These are phyloP conservation scores for Pollenia angustigena DNA, from an alignment of 2,888 invertebrate genomes.

Conservation along the genomic window DNA sequence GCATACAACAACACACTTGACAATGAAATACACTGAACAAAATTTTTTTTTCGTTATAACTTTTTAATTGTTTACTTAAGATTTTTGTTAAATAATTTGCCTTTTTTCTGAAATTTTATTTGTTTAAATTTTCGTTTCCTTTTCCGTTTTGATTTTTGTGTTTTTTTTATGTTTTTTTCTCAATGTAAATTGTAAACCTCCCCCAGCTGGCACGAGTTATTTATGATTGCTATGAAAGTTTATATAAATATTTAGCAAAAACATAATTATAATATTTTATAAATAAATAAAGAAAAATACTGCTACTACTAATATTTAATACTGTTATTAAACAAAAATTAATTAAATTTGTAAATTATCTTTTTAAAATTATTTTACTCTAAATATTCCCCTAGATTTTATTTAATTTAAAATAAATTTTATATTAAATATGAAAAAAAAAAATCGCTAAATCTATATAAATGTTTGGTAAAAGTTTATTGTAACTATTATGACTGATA, in stretches of 20 bases:
- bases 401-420: neutral
- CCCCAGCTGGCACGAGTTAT: conserved; percentile 85
- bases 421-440: neutral
- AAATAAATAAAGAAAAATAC: neutral
- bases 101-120: neutral
- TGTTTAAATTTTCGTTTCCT: conserved; percentile 10
- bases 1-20: conserved; percentile 19
- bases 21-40: conserved; percentile 57
- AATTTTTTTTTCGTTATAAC: conserved; percentile 9
- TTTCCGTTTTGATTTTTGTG: conserved; percentile 35
- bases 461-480: conserved; percentile 13
- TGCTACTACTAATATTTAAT: neutral
- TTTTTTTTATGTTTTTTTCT: conserved; percentile 32
- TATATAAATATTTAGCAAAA: conserved; percentile 55
- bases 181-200: conserved; percentile 77
- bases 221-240: conserved; percentile 79
- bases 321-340: neutral
- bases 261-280: neutral
- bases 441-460: neutral
- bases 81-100: conserved; percentile 13
- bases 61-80: conserved; percentile 36
- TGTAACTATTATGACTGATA: conserved; percentile 30
- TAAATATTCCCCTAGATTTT: neutral
- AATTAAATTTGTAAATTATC: conserved; percentile 32
- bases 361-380: neutral